Evolutionary conservation across 2,797 vertebrate species (phyloP).

Genomic region (Lacerta bilineata): DNA sequence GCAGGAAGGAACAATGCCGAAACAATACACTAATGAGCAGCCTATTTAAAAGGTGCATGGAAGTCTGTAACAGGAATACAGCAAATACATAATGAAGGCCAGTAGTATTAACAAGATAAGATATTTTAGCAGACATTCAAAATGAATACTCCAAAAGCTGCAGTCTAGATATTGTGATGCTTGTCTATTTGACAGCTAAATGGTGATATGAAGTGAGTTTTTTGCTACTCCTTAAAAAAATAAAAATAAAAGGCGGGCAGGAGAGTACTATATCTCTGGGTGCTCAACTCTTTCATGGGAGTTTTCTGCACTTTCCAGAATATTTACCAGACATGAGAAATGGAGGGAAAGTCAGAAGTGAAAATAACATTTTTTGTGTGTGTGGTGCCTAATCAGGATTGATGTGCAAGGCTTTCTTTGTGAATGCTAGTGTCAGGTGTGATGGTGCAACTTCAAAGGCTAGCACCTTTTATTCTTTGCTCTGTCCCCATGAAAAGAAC

Average conservation of each 20-base stretch:
- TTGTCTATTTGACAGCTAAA: constrained; percentile 38
- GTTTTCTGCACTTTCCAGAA: neutral
- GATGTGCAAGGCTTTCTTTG: neutral
- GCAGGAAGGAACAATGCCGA: constrained; percentile 47
- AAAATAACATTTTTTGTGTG: neutral
- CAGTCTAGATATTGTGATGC: constrained; percentile 10
- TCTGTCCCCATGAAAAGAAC: neutral
- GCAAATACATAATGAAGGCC: constrained; percentile 38
- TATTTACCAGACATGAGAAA: neutral
- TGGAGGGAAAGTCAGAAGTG: neutral
- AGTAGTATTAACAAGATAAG: constrained; percentile 12
- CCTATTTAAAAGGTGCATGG: constrained; percentile 43
- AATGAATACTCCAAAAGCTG: constrained; percentile 4
- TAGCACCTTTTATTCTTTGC: neutral
- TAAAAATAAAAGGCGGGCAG: neutral
- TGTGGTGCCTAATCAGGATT: neutral
- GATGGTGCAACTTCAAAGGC: neutral
- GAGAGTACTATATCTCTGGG: neutral
- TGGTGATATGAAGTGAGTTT: neutral
- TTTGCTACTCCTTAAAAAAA: neutral
- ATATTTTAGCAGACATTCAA: constrained; percentile 38
- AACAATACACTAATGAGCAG: constrained; percentile 38
- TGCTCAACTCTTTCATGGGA: neutral
- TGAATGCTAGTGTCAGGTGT: neutral
- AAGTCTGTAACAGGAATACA: constrained; percentile 41